Evolutionary conservation across 2,113 vertebrate genomes (phyloP), one percentile per base, ranked within the genome.

Genomic region (Ochotona curzoniae): DNA sequence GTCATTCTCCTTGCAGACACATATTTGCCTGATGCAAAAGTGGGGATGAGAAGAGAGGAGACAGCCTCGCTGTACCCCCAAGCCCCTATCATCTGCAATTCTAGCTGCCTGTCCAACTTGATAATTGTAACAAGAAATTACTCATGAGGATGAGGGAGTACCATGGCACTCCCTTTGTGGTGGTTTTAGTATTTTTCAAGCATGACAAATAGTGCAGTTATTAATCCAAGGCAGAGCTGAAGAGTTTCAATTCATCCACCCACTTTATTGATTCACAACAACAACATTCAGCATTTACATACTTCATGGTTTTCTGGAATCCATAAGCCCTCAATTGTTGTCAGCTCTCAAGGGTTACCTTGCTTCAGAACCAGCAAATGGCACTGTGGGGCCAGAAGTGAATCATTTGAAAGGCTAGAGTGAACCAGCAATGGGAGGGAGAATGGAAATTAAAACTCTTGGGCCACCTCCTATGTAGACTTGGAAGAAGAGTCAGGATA

Each of bases 51-150:
- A 73, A 60, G 11, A 60, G 44, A 1, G 71, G 26, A 47, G 35
- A 28, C 28, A 30, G 7, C n/a, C 2, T 23, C 38, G 10, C 17
- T 47, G 21, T 10, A 23, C 4, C 47, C 21, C 18, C 15, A 7
- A 44, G 13, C 13, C 28, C 76, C 30, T 1, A 0, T 30, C 9
- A 0, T 54, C 90, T 57, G 47, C 60, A 80, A 61, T 61, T 28
- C 76, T 71, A 32, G 23, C 70, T 84, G 93, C 64, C 20, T 74
- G 57, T 35, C 71, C 79, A 70, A 60, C 57, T 81, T 69, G n/a
- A 70, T 78, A 79, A 74, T 94, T 93, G 82, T 89, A 71, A 35
- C 89, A 91, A 82, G 84, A 84, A 93, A 91, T 94, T 81, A 88
- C 35, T 96, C 69, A 57, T 10, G 20, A 85, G 61, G 71, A 94